Evolutionary conservation across 1,140 invertebrate genomes (phyloP).

Genomic region (Zelostemma sp.): DNA sequence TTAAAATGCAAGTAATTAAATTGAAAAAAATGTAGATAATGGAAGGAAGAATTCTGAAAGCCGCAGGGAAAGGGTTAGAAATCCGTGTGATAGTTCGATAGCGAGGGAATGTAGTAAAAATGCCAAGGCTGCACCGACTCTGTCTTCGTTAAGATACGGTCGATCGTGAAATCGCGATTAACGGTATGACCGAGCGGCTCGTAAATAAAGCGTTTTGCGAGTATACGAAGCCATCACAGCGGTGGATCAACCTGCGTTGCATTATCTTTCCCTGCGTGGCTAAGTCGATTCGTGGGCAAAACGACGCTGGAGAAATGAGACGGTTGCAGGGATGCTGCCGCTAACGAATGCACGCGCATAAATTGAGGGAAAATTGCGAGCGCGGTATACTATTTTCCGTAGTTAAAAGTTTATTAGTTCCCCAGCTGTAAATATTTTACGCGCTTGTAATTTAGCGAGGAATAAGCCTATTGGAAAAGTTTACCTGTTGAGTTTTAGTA

Average conservation of each 20-base stretch:
- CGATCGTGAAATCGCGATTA: constrained; percentile 34
- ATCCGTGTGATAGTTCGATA: constrained; percentile 18
- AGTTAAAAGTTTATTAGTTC: too few species aligned
- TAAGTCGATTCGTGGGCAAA: constrained; percentile 6
- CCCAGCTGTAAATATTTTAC: too few species aligned
- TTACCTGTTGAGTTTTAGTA: too few species aligned
- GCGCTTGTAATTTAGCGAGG: too few species aligned
- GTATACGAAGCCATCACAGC: constrained; percentile 6
- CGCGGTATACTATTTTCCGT: too few species aligned
- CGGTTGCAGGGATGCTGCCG: background rate
- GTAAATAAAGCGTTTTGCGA: constrained; percentile 23
- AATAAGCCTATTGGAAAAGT: too few species aligned
- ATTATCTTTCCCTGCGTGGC: background rate
- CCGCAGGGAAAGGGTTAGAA: background rate
- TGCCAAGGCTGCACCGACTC: constrained; percentile 21
- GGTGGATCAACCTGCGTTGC: constrained; percentile 14
- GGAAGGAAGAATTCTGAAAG: constrained; percentile 10
- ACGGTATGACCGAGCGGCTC: constrained; percentile 29
- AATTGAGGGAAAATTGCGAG: background rate
- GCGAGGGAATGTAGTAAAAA: constrained; percentile 27
- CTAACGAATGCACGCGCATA: background rate
- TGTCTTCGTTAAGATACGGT: constrained; percentile 27
- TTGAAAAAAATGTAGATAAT: constrained; percentile 21
- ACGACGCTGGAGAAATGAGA: constrained; percentile 17
- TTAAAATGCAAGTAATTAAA: constrained; percentile 27